Evolutionary conservation across 1,140 invertebrate genomes (phyloP), one percentile per base, ranked within the genome.

Genomic region (Formica selysi): DNA sequence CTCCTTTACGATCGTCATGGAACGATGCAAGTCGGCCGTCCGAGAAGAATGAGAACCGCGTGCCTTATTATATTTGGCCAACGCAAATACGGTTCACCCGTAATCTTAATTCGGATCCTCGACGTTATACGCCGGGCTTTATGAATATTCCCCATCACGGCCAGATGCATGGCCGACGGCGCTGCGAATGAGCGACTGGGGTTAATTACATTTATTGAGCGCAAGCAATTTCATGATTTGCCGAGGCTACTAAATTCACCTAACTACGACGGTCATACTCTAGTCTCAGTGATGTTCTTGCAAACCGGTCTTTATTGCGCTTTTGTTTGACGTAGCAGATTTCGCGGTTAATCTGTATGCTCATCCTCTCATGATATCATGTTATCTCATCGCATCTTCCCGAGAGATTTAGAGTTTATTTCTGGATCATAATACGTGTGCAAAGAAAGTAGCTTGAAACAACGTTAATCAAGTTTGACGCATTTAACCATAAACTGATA

Each of bases 61-160:
- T 87, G 67, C 74, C 48, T 89, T 89, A 89, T 89, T 89, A 86
- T 89, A 86, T 89, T 89, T 89, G 85, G 67, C 70, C 87, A 41
- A 32, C 61, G 76, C 62, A 89, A 89, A 89, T 64, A 79, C 70
- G 48, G 8, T 19, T 54, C 32, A 11, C 38, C 65, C 41, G 76
- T 61, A 70, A 86, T 89, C 83, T 89, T 81, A 76, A 80, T 29
- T 61, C 68, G 68, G 8, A n/a, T 59, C 29, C 79, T 61, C 36
- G 78, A 4, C 54, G 48, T 71, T 83, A 61, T 73, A 83, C 26
- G 41, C 2, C 38, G 38, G 13, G 19, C 32, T 83, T 83, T 83
- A 74, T 83, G 79, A 83, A 83, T 83, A 83, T 83, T 83, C 68
- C 38, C 3, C 68, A 48, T 83, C 79, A 48, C 2, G 41, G 29